These are phyloP conservation scores for Sycobia sp. DNA, from an alignment of 1,140 invertebrate genomes.

Conservation along the genomic window DNA sequence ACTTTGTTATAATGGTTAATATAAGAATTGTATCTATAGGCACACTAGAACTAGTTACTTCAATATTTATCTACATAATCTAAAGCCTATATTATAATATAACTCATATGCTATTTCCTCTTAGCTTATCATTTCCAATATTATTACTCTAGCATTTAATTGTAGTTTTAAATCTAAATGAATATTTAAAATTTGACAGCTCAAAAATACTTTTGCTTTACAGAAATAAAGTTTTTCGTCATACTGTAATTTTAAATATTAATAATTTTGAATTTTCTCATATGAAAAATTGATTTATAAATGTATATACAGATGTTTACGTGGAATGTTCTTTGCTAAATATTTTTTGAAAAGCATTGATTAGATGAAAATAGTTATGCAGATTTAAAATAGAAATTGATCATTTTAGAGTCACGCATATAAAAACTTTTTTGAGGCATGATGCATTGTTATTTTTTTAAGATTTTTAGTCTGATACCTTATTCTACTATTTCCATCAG, in stretches of 20 bases:
- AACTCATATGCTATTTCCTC: constrained; percentile 14
- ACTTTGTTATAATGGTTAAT: constrained; percentile 19
- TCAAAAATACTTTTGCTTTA: constrained; percentile 26
- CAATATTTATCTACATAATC: constrained; percentile 29
- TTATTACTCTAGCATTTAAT: constrained; percentile 19
- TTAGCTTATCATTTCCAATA: constrained; percentile 27
- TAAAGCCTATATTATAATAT: constrained; percentile 28
- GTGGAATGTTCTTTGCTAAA: constrained; percentile 31
- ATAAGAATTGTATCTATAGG: constrained; percentile 30
- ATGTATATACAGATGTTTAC: constrained; percentile 22
- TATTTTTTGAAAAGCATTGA: constrained; percentile 17
- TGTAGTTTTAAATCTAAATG: constrained; percentile 25
- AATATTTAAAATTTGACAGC: constrained; percentile 27
- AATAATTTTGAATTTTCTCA: constrained; percentile 3
- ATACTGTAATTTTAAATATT: constrained; percentile 24
- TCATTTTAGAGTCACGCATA: constrained; percentile 6
- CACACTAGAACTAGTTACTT: constrained; percentile 33
- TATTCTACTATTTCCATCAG: constrained; percentile 30
- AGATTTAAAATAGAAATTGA: constrained; percentile 13
- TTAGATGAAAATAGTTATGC: constrained; percentile 20
- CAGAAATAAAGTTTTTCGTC: constrained; percentile 29
- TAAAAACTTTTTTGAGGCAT: constrained; percentile 19
- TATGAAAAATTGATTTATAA: constrained; percentile 16
- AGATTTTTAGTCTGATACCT: constrained; percentile 28
- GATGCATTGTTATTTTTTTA: constrained; percentile 13